These are phyloP conservation scores for Peromyscus polionotus DNA, from an alignment of 2,113 vertebrate species.

Conservation along the genomic window DNA sequence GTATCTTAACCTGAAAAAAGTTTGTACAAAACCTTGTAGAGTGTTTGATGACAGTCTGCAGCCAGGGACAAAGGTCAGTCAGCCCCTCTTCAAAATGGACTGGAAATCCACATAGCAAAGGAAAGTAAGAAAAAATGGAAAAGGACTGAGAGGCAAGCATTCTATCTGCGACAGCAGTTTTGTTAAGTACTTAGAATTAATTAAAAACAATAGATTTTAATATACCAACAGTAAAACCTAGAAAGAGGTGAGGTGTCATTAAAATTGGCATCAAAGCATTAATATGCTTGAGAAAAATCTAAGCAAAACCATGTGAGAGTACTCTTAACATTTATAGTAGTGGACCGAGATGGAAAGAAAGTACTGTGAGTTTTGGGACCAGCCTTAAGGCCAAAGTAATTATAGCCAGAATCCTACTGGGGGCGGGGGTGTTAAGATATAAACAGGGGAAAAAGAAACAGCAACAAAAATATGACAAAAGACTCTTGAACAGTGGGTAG, in stretches of 20 bases:
- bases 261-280: neutral
- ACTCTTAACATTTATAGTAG: neutral
- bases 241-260: neutral
- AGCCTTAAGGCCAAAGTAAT: neutral
- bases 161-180: too few species aligned
- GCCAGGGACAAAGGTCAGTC: neutral
- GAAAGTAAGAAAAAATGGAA: neutral
- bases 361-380: neutral
- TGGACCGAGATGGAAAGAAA: neutral
- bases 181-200: neutral
- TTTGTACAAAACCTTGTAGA: neutral
- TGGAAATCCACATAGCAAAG: neutral
- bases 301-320: neutral
- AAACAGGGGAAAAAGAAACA: neutral
- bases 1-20: neutral
- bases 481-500: neutral
- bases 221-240: constrained; percentile 41
- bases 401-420: neutral
- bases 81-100: neutral
- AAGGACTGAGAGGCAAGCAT: neutral
- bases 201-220: constrained; percentile 25
- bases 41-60: neutral
- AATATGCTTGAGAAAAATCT: constrained; percentile 21
- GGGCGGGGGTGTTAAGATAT: neutral
- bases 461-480: neutral